phyloP scores from a whole-genome alignment of 2,113 vertebrate species.

The Pelmatolapia mariae region DNA sequence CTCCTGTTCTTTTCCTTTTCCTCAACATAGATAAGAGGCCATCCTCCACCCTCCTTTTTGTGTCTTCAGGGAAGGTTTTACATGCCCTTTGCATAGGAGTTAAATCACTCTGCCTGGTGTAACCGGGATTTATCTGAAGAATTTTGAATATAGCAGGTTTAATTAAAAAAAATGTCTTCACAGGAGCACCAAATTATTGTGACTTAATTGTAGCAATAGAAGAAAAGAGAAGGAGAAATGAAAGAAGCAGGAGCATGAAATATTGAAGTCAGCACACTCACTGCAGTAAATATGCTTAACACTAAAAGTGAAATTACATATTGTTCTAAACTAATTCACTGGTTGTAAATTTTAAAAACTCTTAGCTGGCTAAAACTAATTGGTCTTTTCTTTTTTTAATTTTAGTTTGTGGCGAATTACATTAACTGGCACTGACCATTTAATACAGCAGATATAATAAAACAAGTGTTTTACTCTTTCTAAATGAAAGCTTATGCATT shows the following conservation, averaged over 20 bases:
- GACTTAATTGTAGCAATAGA: not conserved
- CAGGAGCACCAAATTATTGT: not conserved
- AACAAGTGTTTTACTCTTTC: not conserved
- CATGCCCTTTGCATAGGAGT: not conserved
- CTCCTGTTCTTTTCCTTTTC: not conserved
- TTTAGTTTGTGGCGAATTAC: not conserved
- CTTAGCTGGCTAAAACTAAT: not conserved
- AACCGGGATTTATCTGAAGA: not conserved
- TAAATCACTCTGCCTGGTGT: not conserved
- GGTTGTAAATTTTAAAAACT: not conserved
- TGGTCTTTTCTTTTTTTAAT: not conserved
- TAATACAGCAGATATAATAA: not conserved
- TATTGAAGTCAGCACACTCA: not conserved
- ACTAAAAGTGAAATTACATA: not conserved
- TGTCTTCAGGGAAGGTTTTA: conserved; percentile 1
- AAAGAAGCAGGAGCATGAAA: not conserved
- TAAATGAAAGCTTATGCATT: not conserved
- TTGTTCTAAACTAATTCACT: not conserved
- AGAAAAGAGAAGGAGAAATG: not conserved
- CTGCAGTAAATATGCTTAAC: not conserved
- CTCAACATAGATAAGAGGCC: not conserved
- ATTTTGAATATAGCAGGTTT: not conserved
- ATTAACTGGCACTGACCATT: not conserved
- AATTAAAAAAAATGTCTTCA: not conserved
- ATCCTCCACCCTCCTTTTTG: not conserved